Evolutionary conservation across 2,797 vertebrate genomes (phyloP).

Genomic region (Hemibagrus guttatus): DNA sequence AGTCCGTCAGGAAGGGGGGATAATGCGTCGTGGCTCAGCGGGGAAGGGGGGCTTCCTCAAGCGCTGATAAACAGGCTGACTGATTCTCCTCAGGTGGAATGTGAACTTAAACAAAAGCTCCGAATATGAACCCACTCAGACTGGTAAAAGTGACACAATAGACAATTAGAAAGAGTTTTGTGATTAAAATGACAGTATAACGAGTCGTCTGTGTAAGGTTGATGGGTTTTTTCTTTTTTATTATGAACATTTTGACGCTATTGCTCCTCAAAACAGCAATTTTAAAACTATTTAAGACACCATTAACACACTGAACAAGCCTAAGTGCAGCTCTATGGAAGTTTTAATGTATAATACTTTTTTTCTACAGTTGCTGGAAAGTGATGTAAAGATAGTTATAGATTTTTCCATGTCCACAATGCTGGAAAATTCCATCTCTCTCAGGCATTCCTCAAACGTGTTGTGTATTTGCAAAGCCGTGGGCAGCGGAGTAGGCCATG

Average conservation of each 20-base stretch:
- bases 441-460: neutral
- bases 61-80: constrained; percentile 36
- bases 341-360: neutral
- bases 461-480: constrained; percentile 25
- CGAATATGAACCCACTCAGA: neutral
- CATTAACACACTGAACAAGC: neutral
- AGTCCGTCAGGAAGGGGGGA: constrained; percentile 25
- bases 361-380: neutral
- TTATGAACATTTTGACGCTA: neutral
- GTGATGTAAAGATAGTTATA: neutral
- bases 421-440: neutral
- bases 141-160: neutral
- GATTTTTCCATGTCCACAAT: constrained; percentile 1
- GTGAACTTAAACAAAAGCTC: constrained; percentile 45
- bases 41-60: constrained; percentile 37
- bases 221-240: neutral
- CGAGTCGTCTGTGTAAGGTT: neutral
- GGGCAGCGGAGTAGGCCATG: neutral
- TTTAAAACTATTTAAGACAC: neutral
- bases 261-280: neutral
- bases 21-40: constrained; percentile 15
- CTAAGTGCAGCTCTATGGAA: no score
- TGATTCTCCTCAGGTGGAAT: constrained; percentile 29
- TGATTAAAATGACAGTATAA: neutral
- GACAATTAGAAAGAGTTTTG: neutral